Percentiles rank a stretch among this genome's conserved stretches.
Conservation (phyloP, 1,140 invertebrate species). For the Lordiphosa stackelbergi region DNA sequence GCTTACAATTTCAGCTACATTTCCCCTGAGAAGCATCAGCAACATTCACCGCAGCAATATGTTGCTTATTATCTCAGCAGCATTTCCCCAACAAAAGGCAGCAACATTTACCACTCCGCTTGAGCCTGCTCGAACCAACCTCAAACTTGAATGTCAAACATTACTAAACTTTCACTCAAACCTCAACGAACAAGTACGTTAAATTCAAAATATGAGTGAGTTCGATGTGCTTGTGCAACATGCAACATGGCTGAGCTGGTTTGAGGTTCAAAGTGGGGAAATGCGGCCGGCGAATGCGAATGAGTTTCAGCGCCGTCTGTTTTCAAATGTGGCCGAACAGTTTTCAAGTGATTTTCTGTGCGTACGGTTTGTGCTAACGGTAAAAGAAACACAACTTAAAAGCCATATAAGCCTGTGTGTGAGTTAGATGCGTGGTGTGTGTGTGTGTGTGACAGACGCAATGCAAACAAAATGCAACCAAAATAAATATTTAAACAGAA, state of each 20-base stretch:
- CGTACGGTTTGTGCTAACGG: slow-evolving; percentile 44
- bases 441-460: slow-evolving; percentile 12
- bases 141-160: no score
- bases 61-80: no score
- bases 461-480: slow-evolving; percentile 3
- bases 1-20: no score
- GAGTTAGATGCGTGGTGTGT: neutral
- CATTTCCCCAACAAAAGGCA: no score
- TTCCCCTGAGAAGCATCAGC: no score
- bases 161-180: no score
- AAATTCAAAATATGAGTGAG: no score
- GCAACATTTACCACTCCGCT: no score
- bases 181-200: no score
- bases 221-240: neutral
- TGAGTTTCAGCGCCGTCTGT: neutral
- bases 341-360: slow-evolving; percentile 58
- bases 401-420: slow-evolving; percentile 3
- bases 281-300: neutral
- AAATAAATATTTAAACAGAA: slow-evolving; percentile 1
- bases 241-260: slow-evolving; percentile 17
- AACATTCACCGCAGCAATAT: no score
- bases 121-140: no score
- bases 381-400: slow-evolving; percentile 16
- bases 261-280: neutral
- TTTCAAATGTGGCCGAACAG: slow-evolving; percentile 27